A percentile compares a stretch with the other conserved stretches of the same genome.
phyloP scores from a whole-genome alignment of 2,888 invertebrate species.

The Oeneis ivallda region DNA sequence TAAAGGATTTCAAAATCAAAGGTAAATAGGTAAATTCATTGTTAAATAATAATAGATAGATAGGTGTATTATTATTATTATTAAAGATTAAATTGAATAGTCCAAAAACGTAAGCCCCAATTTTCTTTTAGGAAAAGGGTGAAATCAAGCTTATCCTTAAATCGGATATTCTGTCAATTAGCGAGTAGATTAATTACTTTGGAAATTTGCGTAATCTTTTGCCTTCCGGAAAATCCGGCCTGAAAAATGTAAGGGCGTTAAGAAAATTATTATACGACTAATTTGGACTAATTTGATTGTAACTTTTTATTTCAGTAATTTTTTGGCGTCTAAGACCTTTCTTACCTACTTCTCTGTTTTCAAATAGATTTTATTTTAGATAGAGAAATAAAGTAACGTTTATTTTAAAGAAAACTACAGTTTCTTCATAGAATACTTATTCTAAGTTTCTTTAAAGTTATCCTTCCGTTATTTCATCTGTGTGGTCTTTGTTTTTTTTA shows the following conservation, averaged over 20 bases:
- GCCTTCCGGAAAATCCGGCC: constrained; percentile 25
- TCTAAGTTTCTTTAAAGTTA: too few relatives aligned
- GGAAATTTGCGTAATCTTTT: constrained; percentile 39
- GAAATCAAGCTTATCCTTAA: constrained; percentile 42
- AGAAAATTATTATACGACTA: constrained; percentile 32
- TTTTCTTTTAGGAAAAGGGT: constrained; percentile 19
- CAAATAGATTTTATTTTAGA: neutral
- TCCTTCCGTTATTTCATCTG: too few relatives aligned
- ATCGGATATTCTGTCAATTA: constrained; percentile 49
- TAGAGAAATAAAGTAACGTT: too few relatives aligned
- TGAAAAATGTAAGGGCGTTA: constrained; percentile 32
- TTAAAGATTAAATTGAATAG: constrained; percentile 10
- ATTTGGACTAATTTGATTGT: constrained; percentile 29
- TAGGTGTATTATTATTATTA: too few relatives aligned
- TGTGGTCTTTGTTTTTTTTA: too few relatives aligned
- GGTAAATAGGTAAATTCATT: neutral
- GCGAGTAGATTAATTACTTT: constrained; percentile 46
- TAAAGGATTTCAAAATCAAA: neutral
- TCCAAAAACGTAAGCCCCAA: constrained; percentile 10
- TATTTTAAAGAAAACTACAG: too few relatives aligned
- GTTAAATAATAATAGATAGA: too few relatives aligned
- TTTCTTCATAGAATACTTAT: too few relatives aligned
- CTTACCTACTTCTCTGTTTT: neutral
- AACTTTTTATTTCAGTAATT: constrained; percentile 5
- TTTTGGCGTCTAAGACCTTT: constrained; percentile 2